Evolutionary conservation across 2,888 invertebrate species (phyloP), one percentile per base, ranked within the genome.

Genomic region (Seladonia tumulorum): DNA sequence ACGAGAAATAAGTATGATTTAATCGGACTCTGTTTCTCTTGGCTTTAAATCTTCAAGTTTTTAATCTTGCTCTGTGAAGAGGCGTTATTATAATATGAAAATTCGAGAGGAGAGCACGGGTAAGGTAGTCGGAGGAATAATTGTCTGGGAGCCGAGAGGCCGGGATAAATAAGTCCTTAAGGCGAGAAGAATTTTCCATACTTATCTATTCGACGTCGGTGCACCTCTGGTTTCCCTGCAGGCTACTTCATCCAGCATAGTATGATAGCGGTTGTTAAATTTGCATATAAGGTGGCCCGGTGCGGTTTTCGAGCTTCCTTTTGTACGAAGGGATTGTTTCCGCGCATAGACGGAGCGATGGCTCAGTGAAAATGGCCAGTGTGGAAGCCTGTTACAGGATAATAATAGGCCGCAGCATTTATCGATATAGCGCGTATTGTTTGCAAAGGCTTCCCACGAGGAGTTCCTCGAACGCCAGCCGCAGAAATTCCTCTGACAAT

Each of bases 241-340:
- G 72, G 81, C 74, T 77, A 82, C 79, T 81, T 87, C 82, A 81
- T 86, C 71, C 75, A 60, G 25, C 70, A 47, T 5, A 12, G 45
- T 70, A 81, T 75, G 82, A 81, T 76, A 74, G 77, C 76, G 75
- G 70, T 71, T 72, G 84, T 90, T 78, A 73, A 84, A 89, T 89
- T 89, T 90, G 88, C 89, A 89, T 90, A 88, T 76, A 90, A 89
- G 90, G 84, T 85, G 87, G 81, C 79, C 76, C 81, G 76, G 70
- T 47, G 81, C 74, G 79, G 76, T 88, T 87, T 85, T 78, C 84
- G 47, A 74, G 77, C 83, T 89, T 81, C 85, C 79, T 85, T 83
- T 81, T 53, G 78, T 71, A 35, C 42, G 25, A 83, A 70, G 68
- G 77, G 71, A 84, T 85, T 81, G 80, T 87, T 81, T 79, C 73